Evolutionary conservation across 2,797 vertebrate species (phyloP).

Genomic region (Oryzias dopingdopingensis): DNA sequence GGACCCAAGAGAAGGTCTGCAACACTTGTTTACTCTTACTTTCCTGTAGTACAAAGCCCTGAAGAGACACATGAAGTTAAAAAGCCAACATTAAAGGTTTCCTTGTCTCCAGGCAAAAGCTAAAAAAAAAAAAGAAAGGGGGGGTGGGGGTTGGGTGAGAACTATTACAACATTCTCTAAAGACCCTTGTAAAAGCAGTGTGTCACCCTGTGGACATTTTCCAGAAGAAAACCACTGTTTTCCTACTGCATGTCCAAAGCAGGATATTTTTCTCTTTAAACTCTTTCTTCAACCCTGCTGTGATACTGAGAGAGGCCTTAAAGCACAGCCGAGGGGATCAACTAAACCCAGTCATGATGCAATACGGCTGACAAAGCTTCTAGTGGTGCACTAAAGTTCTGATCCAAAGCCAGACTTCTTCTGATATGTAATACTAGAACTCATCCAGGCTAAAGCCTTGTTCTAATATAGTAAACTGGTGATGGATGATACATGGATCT

Average conservation of each 20-base stretch:
- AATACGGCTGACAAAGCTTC: slow-evolving; percentile 48
- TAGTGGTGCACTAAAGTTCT: slow-evolving; percentile 31
- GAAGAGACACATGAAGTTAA: slow-evolving; percentile 23
- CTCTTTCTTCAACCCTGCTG: slow-evolving; percentile 45
- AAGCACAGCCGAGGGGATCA: slow-evolving; percentile 42
- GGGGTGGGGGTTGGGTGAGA: slow-evolving; percentile 45
- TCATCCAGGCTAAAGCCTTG: no score
- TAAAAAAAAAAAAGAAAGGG: slow-evolving; percentile 5
- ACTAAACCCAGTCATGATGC: slow-evolving; percentile 61
- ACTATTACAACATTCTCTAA: slow-evolving; percentile 70
- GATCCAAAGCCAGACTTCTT: slow-evolving; percentile 1
- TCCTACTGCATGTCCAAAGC: slow-evolving; percentile 71
- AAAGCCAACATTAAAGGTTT: slow-evolving; percentile 45
- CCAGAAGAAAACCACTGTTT: slow-evolving; percentile 74
- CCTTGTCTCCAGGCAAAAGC: slow-evolving; percentile 45
- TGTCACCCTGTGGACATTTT: slow-evolving; percentile 72
- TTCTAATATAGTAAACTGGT: no score
- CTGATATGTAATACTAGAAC: no score
- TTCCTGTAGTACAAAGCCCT: slow-evolving; percentile 32
- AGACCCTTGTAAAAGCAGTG: slow-evolving; percentile 74
- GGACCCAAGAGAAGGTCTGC: slow-evolving; percentile 15
- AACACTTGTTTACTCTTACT: slow-evolving; percentile 41
- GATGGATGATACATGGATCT: no score
- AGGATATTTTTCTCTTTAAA: slow-evolving; percentile 64
- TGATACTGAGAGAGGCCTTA: slow-evolving; percentile 43